These are phyloP conservation scores for Aphis gossypii DNA, from an alignment of 1,140 invertebrate genomes.

Conservation along the genomic window DNA sequence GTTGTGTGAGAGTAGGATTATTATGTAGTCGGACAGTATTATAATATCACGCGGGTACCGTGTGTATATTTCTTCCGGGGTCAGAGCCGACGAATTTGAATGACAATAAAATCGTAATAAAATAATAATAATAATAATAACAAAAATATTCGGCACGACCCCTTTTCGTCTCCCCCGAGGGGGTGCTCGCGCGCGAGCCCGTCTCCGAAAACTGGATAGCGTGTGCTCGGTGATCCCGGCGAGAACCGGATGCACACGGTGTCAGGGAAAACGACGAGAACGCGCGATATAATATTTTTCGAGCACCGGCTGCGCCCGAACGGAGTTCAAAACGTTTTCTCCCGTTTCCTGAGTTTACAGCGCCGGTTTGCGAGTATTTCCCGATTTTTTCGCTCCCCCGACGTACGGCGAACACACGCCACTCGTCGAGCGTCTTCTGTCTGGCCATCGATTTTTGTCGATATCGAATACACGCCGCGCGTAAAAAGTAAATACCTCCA, in stretches of 20 bases:
- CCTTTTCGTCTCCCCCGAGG: background rate
- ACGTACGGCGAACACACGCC: background rate
- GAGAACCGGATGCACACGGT: background rate
- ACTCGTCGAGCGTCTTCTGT: background rate
- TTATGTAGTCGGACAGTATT: background rate
- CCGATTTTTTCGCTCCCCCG: background rate
- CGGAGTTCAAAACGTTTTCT: background rate
- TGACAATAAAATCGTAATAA: background rate
- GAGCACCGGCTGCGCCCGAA: background rate
- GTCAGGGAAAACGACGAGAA: background rate
- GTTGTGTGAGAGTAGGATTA: background rate
- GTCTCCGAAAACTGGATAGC: conserved; percentile 42
- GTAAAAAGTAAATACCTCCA: background rate
- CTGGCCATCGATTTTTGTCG: background rate
- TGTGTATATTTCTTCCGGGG: conserved; percentile 19
- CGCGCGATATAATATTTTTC: background rate
- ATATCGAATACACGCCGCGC: background rate
- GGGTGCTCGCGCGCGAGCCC: background rate
- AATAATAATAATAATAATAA: conserved; percentile 21
- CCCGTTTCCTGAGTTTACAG: background rate
- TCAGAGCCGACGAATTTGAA: background rate
- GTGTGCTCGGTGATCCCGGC: conserved; percentile 33
- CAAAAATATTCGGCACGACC: background rate
- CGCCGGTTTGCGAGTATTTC: background rate
- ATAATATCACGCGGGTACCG: background rate